Evolutionary conservation across 2,113 vertebrate species (phyloP).

Genomic region (Sinocyclocheilus rhinocerous): DNA sequence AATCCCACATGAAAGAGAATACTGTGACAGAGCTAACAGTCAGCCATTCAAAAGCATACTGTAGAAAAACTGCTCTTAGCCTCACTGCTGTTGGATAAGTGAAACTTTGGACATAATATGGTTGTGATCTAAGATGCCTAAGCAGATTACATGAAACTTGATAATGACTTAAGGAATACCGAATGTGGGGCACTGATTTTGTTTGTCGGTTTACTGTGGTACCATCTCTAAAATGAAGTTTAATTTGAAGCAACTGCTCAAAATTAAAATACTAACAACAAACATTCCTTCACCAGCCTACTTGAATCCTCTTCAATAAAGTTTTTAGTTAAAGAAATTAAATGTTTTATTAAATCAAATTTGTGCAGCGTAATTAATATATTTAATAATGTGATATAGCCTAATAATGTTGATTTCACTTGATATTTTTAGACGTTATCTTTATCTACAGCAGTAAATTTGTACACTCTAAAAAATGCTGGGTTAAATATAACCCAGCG

Average conservation of each 20-base stretch:
- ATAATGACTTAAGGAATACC: not conserved
- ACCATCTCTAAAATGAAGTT: not conserved
- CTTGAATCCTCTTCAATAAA: not conserved
- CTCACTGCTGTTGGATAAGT: not conserved
- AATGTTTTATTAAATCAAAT: not conserved
- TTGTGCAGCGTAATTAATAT: not conserved
- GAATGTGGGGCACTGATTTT: conserved; percentile 2
- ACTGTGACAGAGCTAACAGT: conserved; percentile 44
- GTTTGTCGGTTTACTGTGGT: not conserved
- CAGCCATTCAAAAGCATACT: conserved; percentile 39
- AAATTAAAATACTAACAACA: not conserved
- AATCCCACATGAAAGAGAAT: conserved; percentile 56
- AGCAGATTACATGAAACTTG: conserved; percentile 23
- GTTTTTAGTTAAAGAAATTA: too few species aligned
- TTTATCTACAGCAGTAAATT: not conserved
- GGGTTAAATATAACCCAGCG: too few species aligned
- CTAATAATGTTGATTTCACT: too few species aligned
- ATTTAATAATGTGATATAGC: not conserved
- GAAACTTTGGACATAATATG: conserved; percentile 10
- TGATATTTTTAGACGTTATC: too few species aligned
- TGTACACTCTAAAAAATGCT: too few species aligned
- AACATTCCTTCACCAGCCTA: not conserved
- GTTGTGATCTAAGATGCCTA: conserved; percentile 15
- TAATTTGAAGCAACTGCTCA: not conserved
- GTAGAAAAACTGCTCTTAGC: conserved; percentile 8